Percentiles rank a stretch among this genome's conserved stretches.
Evolutionary conservation across 2,797 vertebrate species (phyloP).

Genomic region (Ctenosaura bakeri): DNA sequence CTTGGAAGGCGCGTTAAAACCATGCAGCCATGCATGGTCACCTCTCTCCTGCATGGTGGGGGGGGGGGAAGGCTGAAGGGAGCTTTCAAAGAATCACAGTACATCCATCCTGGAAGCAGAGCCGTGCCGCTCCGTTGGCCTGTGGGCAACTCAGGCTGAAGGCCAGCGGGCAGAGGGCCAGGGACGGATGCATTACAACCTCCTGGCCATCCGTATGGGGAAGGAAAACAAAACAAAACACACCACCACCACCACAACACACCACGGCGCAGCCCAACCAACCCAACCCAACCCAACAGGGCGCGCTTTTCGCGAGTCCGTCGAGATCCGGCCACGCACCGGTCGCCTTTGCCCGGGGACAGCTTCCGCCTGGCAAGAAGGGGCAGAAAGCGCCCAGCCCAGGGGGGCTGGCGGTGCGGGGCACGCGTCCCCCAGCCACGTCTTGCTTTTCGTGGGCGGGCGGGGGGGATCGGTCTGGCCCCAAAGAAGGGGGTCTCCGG

Average conservation of each 20-base stretch:
- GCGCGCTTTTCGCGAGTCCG: too few relatives aligned
- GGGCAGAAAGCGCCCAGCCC: not conserved
- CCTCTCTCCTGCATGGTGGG: not conserved
- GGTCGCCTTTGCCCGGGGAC: too few relatives aligned
- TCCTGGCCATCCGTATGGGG: not conserved
- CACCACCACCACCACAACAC: not conserved
- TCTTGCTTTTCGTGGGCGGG: too few relatives aligned
- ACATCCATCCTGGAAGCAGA: not conserved
- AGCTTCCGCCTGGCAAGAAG: too few relatives aligned
- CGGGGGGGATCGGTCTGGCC: too few relatives aligned
- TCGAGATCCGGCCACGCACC: too few relatives aligned
- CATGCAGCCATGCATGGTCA: too few relatives aligned
- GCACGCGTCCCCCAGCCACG: too few relatives aligned
- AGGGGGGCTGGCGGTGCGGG: too few relatives aligned
- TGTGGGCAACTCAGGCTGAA: not conserved
- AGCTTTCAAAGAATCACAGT: not conserved
- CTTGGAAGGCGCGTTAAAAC: not conserved
- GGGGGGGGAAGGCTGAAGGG: accelerated
- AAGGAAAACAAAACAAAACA: not conserved
- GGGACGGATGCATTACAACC: not conserved
- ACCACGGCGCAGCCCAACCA: not conserved
- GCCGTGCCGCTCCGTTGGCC: too few relatives aligned
- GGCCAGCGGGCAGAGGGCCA: not conserved
- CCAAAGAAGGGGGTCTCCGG: too few relatives aligned
- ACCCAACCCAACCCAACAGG: not conserved